Conservation (phyloP, 2,797 vertebrate genomes). For the Euphonia xanthogaster region DNA sequence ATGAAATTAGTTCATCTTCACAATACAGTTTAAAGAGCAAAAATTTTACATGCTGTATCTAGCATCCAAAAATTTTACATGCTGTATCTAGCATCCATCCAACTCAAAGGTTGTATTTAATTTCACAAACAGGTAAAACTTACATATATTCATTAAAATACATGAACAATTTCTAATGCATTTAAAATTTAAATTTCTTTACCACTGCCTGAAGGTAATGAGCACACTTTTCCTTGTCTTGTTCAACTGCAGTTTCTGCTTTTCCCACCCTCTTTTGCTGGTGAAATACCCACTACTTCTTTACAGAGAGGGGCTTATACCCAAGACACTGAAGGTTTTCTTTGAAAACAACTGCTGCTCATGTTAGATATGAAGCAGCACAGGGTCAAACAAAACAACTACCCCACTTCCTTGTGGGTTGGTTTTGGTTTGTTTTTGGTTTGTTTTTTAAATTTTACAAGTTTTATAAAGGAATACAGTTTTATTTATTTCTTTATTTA, state of each 20-base stretch:
- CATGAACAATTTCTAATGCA: background rate
- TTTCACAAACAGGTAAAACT: background rate
- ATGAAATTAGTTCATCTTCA: background rate
- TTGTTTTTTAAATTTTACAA: background rate
- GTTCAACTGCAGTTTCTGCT: background rate
- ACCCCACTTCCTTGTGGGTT: background rate
- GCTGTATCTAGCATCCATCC: background rate
- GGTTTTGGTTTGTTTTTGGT: background rate
- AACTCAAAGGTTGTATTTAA: background rate
- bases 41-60: background rate
- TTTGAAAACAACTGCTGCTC: background rate
- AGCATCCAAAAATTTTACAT: background rate
- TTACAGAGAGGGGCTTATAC: background rate
- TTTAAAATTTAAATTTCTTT: background rate
- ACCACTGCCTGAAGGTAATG: background rate
- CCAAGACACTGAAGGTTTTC: background rate
- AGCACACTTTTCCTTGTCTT: background rate
- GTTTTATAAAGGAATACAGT: background rate
- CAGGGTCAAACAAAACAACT: background rate
- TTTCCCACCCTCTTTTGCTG: background rate
- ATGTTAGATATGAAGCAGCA: background rate
- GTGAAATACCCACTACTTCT: background rate
- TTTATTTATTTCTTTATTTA: background rate
- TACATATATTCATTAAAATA: background rate
- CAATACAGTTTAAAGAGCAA: background rate